A percentile compares a stretch with the other conserved stretches of the same genome.
phyloP scores from a whole-genome alignment of 2,113 vertebrate genomes.

The Stigmatopora argus region DNA sequence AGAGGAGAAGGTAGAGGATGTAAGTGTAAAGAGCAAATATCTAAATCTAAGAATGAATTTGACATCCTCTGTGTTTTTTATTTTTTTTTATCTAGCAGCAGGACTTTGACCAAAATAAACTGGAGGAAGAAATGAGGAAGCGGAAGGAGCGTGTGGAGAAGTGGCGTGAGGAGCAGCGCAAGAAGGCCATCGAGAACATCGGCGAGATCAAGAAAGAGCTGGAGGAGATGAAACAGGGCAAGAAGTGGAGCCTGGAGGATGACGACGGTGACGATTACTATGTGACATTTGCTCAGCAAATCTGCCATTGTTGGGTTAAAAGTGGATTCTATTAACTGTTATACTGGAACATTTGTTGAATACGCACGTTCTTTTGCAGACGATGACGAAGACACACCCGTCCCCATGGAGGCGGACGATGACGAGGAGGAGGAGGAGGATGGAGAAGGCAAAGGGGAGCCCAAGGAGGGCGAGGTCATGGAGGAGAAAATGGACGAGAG shows the following conservation, averaged over 20 bases:
- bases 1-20: conserved; percentile 91
- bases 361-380: conserved; percentile 45
- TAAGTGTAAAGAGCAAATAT: conserved; percentile 45
- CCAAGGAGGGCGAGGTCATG: conserved; percentile 76
- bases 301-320: too few relatives aligned
- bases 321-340: too few relatives aligned
- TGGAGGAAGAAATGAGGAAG: conserved; percentile 99
- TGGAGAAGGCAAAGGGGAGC: conserved; percentile 66
- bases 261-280: conserved; percentile 98
- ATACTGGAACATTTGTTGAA: too few relatives aligned
- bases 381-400: conserved; percentile 65
- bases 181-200: conserved; percentile 95
- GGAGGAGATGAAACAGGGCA: conserved; percentile 97
- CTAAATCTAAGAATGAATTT: background rate
- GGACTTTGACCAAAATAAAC: conserved; percentile 98
- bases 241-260: conserved; percentile 98
- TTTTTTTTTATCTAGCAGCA: conserved; percentile 40
- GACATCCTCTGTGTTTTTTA: background rate
- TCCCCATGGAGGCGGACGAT: conserved; percentile 72
- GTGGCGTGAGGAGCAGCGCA: conserved; percentile 95
- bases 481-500: conserved; percentile 73
- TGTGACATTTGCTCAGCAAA: too few relatives aligned
- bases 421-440: conserved; percentile 79
- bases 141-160: conserved; percentile 97
- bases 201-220: conserved; percentile 95